A percentile compares a stretch with the other conserved stretches of the same genome.
Evolutionary conservation across 2,888 invertebrate species (phyloP).

Genomic region (Mythimna loreyi): DNA sequence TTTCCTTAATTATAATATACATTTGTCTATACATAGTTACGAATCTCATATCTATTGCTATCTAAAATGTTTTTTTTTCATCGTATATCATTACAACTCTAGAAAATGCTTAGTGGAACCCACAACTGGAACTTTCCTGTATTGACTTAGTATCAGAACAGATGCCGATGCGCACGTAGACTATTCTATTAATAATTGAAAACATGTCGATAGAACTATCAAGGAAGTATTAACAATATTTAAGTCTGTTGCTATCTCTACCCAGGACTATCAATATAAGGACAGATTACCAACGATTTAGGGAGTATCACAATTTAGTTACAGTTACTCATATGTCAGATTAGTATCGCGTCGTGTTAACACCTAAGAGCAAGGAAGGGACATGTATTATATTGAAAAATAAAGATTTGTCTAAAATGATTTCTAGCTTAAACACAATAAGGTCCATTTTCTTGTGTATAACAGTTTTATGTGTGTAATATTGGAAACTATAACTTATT

Average conservation of each 20-base stretch:
- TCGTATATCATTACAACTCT: constrained; percentile 72
- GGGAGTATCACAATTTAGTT: constrained; percentile 61
- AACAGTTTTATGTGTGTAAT: background rate
- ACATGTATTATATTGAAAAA: constrained; percentile 9
- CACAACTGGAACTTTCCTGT: constrained; percentile 72
- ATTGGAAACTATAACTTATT: constrained; percentile 8
- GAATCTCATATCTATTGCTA: constrained; percentile 77
- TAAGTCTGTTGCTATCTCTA: constrained; percentile 46
- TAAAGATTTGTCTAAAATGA: constrained; percentile 19
- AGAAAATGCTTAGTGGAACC: constrained; percentile 72
- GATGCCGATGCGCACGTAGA: constrained; percentile 45
- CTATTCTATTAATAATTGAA: constrained; percentile 51
- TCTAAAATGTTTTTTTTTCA: constrained; percentile 65
- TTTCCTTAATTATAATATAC: constrained; percentile 75
- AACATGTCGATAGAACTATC: constrained; percentile 61
- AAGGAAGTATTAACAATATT: constrained; percentile 54
- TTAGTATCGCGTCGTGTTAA: constrained; percentile 22
- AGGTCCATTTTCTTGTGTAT: constrained; percentile 16
- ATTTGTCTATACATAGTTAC: constrained; percentile 77
- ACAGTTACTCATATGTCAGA: constrained; percentile 28
- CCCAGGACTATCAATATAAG: constrained; percentile 30
- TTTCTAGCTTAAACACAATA: constrained; percentile 26
- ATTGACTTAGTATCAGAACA: constrained; percentile 48
- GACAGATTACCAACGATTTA: constrained; percentile 49
- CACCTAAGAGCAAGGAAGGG: constrained; percentile 21